A percentile compares a stretch with the other conserved stretches of the same genome.
phyloP scores from a whole-genome alignment of 1,140 invertebrate genomes.

The Penaeus vannamei region DNA sequence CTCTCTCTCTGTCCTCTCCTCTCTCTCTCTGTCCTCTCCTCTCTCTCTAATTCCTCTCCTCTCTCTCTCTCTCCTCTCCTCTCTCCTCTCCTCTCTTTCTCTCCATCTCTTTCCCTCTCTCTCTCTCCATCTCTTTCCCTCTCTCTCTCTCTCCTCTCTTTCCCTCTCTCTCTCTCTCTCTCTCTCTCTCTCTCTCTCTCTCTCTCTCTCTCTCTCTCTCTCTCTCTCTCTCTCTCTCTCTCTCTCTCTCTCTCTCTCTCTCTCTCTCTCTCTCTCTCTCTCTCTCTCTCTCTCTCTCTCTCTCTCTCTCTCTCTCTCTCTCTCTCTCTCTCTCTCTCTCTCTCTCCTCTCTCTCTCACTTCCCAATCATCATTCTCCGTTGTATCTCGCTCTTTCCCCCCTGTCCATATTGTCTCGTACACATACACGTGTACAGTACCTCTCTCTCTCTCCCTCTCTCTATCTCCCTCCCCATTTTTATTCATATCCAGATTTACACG shows the following conservation, averaged over 20 bases:
- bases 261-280: neutral
- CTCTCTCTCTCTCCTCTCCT: neutral
- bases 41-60: neutral
- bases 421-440: slow-evolving; percentile 4
- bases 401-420: neutral
- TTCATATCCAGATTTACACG: neutral
- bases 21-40: neutral
- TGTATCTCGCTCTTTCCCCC: neutral
- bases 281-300: neutral
- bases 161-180: neutral
- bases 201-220: neutral
- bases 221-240: neutral
- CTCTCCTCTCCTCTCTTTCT: neutral
- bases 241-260: no score
- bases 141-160: neutral
- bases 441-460: no score
- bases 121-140: neutral
- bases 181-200: neutral
- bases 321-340: neutral
- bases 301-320: neutral
- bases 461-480: slow-evolving; percentile 26
- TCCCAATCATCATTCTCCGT: neutral
- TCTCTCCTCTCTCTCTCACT: neutral
- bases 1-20: neutral
- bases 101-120: neutral